Percentiles rank a stretch among this genome's conserved stretches.
Conservation (phyloP, 2,113 vertebrate genomes). For the Peucedramus taeniatus region DNA sequence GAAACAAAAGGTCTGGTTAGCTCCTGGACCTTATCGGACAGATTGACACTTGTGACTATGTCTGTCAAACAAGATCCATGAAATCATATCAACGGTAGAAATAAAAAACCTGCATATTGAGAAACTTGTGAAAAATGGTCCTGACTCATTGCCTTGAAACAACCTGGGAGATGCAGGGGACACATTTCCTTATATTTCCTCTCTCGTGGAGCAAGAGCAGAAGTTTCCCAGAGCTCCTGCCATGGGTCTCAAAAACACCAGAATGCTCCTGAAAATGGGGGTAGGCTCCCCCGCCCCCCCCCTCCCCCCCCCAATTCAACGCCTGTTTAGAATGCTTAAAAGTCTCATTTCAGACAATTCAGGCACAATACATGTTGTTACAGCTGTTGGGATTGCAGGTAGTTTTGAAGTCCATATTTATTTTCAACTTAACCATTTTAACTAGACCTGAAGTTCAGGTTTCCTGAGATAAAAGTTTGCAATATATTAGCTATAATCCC, state of each 20-base stretch:
- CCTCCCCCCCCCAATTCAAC: not conserved
- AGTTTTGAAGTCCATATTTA: not conserved
- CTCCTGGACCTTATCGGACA: not conserved
- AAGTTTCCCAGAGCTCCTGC: not conserved
- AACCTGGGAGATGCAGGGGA: not conserved
- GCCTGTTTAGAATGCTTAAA: not conserved
- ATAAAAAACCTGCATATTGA: not conserved
- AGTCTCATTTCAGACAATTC: not conserved
- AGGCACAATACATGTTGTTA: not conserved
- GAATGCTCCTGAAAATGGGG: not conserved
- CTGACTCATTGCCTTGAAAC: not conserved
- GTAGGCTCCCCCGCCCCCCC: no score
- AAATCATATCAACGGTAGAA: not conserved
- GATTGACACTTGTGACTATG: not conserved
- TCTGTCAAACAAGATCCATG: not conserved
- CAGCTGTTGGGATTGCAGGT: not conserved
- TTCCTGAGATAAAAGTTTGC: not conserved
- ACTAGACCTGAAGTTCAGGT: not conserved
- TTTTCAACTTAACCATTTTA: not conserved
- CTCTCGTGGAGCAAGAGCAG: accelerated
- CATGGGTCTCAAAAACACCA: not conserved
- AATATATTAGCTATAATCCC: not conserved
- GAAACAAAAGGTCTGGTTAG: not conserved
- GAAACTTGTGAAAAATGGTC: not conserved
- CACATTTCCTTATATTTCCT: not conserved